Evolutionary conservation across 2,113 vertebrate species (phyloP).

Genomic region (Pandion haliaetus): DNA sequence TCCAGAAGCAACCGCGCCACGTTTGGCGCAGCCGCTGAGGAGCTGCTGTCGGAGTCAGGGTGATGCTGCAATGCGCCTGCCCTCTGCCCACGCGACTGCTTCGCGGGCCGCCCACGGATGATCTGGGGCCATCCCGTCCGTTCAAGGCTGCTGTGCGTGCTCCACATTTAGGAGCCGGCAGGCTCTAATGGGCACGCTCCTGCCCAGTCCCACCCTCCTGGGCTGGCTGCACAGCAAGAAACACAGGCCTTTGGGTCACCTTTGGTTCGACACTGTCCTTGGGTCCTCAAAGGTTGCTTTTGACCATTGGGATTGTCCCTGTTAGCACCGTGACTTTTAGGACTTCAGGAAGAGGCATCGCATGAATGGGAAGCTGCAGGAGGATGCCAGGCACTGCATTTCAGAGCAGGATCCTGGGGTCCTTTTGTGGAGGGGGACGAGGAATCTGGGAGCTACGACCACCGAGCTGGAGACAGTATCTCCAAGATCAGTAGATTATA

Average conservation of each 20-base stretch:
- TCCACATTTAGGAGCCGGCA: neutral
- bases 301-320: neutral
- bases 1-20: rapidly evolving
- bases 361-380: neutral
- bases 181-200: neutral
- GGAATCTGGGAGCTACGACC: neutral
- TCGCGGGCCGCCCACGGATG: rapidly evolving
- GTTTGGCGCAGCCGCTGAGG: neutral
- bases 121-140: neutral
- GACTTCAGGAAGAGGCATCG: neutral
- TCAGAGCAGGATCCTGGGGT: neutral
- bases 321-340: neutral
- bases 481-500: neutral
- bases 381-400: neutral
- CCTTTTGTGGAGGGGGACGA: neutral
- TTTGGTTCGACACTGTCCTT: no score
- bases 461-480: neutral
- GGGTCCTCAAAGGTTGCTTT: neutral
- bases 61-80: neutral
- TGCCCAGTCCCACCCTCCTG: neutral
- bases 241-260: neutral
- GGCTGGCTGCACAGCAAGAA: neutral
- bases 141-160: neutral
- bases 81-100: rapidly evolving
- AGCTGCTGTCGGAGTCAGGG: neutral